Base-by-base conservation (phyloP, 2,797 vertebrate species). In the Danionella dracula region DNA sequence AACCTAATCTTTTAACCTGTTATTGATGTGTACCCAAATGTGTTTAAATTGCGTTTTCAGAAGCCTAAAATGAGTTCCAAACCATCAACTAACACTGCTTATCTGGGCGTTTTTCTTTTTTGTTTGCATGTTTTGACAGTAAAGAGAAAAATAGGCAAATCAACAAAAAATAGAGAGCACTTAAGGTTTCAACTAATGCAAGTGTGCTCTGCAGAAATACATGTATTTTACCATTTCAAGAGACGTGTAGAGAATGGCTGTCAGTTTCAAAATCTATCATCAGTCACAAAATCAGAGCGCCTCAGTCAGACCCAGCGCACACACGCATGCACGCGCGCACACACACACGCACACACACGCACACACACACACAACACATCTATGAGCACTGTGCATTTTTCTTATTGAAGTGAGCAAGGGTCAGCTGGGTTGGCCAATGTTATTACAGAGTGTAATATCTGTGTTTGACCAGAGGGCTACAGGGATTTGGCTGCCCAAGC, bases 401-500 rank as follows among this genome's bases (percentile, higher is more conserved):
- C 79, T 86, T 87, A 88, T 85, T 80, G 79, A 81, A 82, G 62
- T 63, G 48, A 78, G 23, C 50, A 54, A 75, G 5, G 85, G 84
- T 89, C 88, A 89, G 65, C 74, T 74, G 78, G 85, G 84, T 84
- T 83, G 82, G 86, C 88, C 82, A 80, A 81, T 80, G 83, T 86
- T 90, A 83, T 85, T 83, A 88, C 89, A 90, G 89, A 90, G 88
- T 89, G 86, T 88, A 92, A 90, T 86, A 88, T 89, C 85, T 85
- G 70, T 85, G 84, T 90, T 86, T 90, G 87, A 90, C 82, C 82
- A 91, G 86, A 79, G 79, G 83, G 86, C 85, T 87, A 83, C 60
- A 84, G 78, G 83, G 81, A 93, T 87, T 88, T 87, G 75, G 79
- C 82, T 79, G 80, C 49, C 70, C 82, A 80, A 67, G 58, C 4